Percentiles rank a stretch among this genome's conserved stretches.
phyloP scores from a whole-genome alignment of 2,888 invertebrate genomes.

The Strigamia maritima region DNA sequence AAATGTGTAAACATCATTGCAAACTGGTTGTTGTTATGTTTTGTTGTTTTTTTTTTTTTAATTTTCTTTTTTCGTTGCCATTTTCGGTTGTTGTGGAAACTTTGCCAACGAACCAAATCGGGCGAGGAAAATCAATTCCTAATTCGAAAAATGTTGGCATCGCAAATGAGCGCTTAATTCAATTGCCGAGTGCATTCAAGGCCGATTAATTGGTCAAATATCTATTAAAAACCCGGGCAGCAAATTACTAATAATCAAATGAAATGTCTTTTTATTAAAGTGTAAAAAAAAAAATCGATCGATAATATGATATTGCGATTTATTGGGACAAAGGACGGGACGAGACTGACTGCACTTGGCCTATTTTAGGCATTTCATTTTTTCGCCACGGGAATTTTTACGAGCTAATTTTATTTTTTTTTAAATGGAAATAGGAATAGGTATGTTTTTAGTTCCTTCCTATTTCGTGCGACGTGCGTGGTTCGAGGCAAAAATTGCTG shows the following conservation, averaged over 20 bases:
- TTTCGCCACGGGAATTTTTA: too few species aligned
- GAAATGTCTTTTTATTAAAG: too few species aligned
- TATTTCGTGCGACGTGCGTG: neutral
- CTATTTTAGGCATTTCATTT: neutral
- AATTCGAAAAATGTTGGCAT: conserved; percentile 11
- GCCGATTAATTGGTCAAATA: conserved; percentile 2
- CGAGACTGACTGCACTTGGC: neutral
- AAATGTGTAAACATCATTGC: neutral
- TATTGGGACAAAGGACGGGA: too few species aligned
- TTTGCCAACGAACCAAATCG: conserved; percentile 19
- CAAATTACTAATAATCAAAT: too few species aligned
- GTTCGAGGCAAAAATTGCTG: conserved; percentile 13
- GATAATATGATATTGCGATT: too few species aligned
- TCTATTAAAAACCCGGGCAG: neutral
- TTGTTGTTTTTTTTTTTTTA: neutral
- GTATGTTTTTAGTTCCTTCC: neutral
- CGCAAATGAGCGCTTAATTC: neutral
- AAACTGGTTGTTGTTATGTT: conserved; percentile 7
- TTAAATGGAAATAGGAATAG: neutral
- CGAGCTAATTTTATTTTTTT: too few species aligned
- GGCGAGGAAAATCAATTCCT: conserved; percentile 13
- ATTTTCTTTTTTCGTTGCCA: neutral
- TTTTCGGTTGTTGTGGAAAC: conserved; percentile 15
- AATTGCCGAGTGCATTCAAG: neutral
- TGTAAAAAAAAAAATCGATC: too few species aligned